Conservation (phyloP, 2,888 invertebrate species). For the Xestoiulus laeticollis region DNA sequence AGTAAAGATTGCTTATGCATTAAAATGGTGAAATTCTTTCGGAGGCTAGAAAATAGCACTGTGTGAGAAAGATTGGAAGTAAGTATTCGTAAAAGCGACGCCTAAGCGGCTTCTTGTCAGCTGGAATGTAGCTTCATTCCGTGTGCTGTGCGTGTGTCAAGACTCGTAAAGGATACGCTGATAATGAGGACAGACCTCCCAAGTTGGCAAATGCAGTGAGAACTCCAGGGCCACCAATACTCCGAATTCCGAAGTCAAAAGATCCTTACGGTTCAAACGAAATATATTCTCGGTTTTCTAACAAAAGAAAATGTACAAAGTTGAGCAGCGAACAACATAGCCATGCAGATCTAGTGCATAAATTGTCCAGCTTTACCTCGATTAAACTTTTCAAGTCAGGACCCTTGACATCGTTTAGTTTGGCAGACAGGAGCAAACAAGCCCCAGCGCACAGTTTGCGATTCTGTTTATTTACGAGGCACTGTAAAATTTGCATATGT, state of each 20-base stretch:
- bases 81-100: neutral
- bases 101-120: neutral
- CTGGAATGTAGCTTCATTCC: constrained; percentile 8
- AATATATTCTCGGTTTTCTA: constrained; percentile 92
- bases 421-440: constrained; percentile 91
- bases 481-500: constrained; percentile 60
- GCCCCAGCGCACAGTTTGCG: constrained; percentile 96
- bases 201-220: constrained; percentile 88
- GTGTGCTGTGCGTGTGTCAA: constrained; percentile 67
- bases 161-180: constrained; percentile 92
- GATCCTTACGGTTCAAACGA: constrained; percentile 87
- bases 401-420: constrained; percentile 96
- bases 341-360: no score
- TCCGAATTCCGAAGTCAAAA: constrained; percentile 91
- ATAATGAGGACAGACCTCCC: constrained; percentile 94
- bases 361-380: constrained; percentile 72
- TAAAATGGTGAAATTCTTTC: neutral
- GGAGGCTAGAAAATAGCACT: neutral
- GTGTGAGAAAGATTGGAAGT: neutral
- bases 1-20: neutral
- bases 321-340: neutral
- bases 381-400: constrained; percentile 84
- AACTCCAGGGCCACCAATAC: constrained; percentile 95
- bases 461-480: constrained; percentile 93
- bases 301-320: constrained; percentile 58